Base-by-base conservation (phyloP, 1,140 invertebrate species). In the Cyclina sinensis region DNA sequence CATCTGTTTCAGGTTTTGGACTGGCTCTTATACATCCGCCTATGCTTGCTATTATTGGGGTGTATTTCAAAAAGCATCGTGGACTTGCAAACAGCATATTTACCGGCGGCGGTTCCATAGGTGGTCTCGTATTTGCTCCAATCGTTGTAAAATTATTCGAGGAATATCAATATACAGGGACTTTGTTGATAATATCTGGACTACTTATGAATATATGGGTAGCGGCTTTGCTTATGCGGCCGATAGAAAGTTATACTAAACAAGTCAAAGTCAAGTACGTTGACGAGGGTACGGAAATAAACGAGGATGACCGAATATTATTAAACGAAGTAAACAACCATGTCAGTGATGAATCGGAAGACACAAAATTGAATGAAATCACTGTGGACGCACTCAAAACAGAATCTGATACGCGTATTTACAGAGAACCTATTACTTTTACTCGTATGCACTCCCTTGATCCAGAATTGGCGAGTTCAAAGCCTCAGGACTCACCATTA, bases 51-150 rank as follows among this genome's bases (percentile, higher is more conserved):
- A 81, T 81, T n/a, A 32, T 88, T 32, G 78, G 76, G 0, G 30
- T 39, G 4, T 88, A 88, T 30, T 88, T 88, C 32, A 39, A 81
- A n/a, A 65, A 73, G 21, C 76, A 81, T 21, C 57, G 86, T 16
- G 86, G 86, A 0, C 62, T 88, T 37, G 86, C 86, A 0, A 88
- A 88, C 37, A 88, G 86, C 48, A 39, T 88, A 21, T 88, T 73
- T 18, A 73, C 43, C 1, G 27, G 35, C 27, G 76, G 76, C 4
- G 62, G 48, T 0, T 80, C 76, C 0, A 9, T 88, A n/a, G 86
- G 86, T 14, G 86, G 86, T 1, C 78, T 88, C 9, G 27, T 80
- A 0, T 88, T 80, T 39, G 76, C 76, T 12, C 78, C 86, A 21
- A 5, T 88, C 7, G 30, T 81, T n/a, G 78, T 81, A 0, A 54